Evolutionary conservation across 1,140 invertebrate genomes (phyloP), one percentile per base, ranked within the genome.

Genomic region (Aphaenogaster ashmeadi): DNA sequence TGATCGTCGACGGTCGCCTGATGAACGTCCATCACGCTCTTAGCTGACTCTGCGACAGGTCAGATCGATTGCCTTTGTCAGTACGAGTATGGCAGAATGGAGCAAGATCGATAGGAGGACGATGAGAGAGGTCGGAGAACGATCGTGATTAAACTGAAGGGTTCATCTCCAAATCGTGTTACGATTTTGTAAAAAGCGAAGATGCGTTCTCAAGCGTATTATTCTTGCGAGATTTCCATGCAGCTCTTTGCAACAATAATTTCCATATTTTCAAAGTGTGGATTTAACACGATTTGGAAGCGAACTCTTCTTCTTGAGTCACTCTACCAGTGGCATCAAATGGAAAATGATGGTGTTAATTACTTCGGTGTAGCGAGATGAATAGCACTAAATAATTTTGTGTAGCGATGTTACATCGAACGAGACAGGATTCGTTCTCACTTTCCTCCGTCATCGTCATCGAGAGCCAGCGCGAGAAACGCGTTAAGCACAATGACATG

Each of bases 31-130:
- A 93, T 89, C 41, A 89, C 92, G 71, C 92, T 93, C 72, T 92
- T 95, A 95, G 91, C 95, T 95, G 94, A 95, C 95, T 94, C 95
- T 95, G 90, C 67, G 90, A 91, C 89, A 90, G 36, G 64, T 33
- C 38, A 89, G 78, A 50, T 38, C 50, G 69, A 60, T 72, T 58
- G 69, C 33, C 54, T 52, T 83, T 7, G 21, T 91, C 83, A 88
- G 18, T 67, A 86, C 5, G 9, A 13, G n/a, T n/a, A 47, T 0
- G 27, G 0, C 1, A 18, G 0, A 7, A 56, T 33, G 0, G 13
- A 11, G 21, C 5, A 54, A 38, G 33, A 2, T 52, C 15, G 11
- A 36, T 54, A 8, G n/a, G 47, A 50, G 47, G n/a, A 79, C 74
- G 36, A 79, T 79, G 74, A 86, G 58, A 64, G 83, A 84, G 56